Evolutionary conservation across 30 jellyfish, hydroid and myxozoan genomes (phyloP).

Genomic region (Aurelia sp.): DNA sequence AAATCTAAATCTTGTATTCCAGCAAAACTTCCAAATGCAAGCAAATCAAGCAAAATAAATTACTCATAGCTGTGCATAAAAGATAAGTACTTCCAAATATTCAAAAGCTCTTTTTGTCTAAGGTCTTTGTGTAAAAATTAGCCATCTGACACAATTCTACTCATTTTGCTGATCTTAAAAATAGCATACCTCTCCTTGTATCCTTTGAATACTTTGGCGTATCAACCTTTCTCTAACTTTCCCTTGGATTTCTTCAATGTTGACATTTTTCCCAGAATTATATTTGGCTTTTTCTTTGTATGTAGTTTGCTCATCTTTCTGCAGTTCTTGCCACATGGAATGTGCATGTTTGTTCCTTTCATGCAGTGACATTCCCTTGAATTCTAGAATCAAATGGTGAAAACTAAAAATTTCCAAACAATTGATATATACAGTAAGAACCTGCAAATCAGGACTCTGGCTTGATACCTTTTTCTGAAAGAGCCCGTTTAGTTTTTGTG

Average conservation of each 20-base stretch:
- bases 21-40: background rate
- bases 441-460: background rate
- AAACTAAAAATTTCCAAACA: background rate
- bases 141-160: conserved; percentile 2
- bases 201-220: conserved; percentile 22
- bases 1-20: background rate
- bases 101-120: background rate
- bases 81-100: background rate
- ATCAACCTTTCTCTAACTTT: conserved; percentile 14
- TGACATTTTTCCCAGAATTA: background rate
- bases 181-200: conserved; percentile 10
- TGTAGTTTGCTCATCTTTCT: background rate
- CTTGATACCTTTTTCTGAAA: background rate
- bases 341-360: conserved; percentile 10
- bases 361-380: conserved; percentile 15
- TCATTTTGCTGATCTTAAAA: conserved; percentile 1
- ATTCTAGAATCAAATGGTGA: conserved; percentile 14
- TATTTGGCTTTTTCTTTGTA: background rate
- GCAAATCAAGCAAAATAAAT: background rate
- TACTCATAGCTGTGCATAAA: conserved; percentile 2
- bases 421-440: background rate
- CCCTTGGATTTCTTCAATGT: conserved; percentile 10
- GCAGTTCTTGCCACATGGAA: conserved; percentile 27
- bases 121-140: background rate
- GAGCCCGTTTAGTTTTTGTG: background rate